phyloP scores from a whole-genome alignment of 2,797 vertebrate genomes.

The Microctenopoma steveboyesi region DNA sequence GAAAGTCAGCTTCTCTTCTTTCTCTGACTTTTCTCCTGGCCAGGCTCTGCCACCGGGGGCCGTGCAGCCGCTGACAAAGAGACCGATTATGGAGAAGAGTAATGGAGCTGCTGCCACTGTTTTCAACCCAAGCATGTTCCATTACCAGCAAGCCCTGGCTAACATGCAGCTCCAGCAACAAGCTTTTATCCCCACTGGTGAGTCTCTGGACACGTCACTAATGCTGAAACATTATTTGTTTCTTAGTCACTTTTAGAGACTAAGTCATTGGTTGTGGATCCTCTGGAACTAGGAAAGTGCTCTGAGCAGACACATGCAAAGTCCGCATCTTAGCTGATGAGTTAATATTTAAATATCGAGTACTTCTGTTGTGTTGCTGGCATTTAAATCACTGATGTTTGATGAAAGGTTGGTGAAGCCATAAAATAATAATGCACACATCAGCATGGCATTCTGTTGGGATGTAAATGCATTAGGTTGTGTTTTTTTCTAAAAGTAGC shows the following conservation, averaged over 20 bases:
- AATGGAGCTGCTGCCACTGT: conserved; percentile 89
- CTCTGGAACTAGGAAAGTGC: not conserved
- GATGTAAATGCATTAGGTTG: too few species aligned
- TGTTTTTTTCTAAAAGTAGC: too few species aligned
- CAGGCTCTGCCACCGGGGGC: conserved; percentile 90
- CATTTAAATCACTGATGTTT: conserved; percentile 8
- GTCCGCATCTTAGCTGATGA: not conserved
- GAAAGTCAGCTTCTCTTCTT: conserved; percentile 9
- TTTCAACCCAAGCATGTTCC: conserved; percentile 96
- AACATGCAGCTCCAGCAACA: conserved; percentile 97
- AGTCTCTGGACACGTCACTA: conserved; percentile 69
- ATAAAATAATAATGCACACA: not conserved
- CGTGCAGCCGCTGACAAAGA: conserved; percentile 95
- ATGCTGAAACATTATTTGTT: not conserved
- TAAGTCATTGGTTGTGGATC: not conserved
- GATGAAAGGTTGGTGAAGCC: not conserved
- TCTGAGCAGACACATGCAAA: not conserved
- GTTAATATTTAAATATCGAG: not conserved
- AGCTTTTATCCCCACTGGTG: conserved; percentile 93
- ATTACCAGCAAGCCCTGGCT: conserved; percentile 97
- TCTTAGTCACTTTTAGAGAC: not conserved
- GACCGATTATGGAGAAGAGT: conserved; percentile 93
- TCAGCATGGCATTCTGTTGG: not conserved
- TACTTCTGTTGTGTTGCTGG: conserved; percentile 21
- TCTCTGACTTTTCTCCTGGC: conserved; percentile 12